These are phyloP conservation scores for Tyria jacobaeae DNA, from an alignment of 2,888 invertebrate genomes.

Conservation along the genomic window DNA sequence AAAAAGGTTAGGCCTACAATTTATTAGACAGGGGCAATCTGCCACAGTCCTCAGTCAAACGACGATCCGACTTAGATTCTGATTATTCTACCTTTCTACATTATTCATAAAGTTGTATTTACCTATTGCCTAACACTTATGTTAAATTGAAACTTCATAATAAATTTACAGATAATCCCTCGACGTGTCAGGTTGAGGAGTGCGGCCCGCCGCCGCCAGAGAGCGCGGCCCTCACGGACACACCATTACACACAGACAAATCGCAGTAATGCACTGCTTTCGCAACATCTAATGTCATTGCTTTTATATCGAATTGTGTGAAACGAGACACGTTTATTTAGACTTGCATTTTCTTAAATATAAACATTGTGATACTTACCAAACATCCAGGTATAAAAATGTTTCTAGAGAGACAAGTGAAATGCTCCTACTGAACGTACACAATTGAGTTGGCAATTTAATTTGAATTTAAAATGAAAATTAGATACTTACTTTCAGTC, in stretches of 20 bases:
- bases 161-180: constrained; percentile 84
- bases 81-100: no score
- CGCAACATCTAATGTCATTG: constrained; percentile 37
- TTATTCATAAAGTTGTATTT: no score
- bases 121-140: background rate
- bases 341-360: constrained; percentile 5
- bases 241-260: constrained; percentile 18
- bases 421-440: background rate
- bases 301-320: constrained; percentile 18
- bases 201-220: constrained; percentile 37
- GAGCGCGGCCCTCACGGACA: constrained; percentile 25
- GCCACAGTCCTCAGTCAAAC: no score
- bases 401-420: constrained; percentile 4
- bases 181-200: constrained; percentile 87
- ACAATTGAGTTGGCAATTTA: background rate
- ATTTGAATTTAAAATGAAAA: background rate
- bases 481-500: constrained; percentile 6
- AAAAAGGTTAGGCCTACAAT: no score
- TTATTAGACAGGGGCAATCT: no score
- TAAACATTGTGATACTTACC: background rate
- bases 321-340: constrained; percentile 7
- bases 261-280: constrained; percentile 38
- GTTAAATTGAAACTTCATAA: background rate
- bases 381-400: background rate
- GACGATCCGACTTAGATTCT: no score